These are phyloP conservation scores for Acleris literana DNA, from an alignment of 2,888 invertebrate species.

Conservation along the genomic window DNA sequence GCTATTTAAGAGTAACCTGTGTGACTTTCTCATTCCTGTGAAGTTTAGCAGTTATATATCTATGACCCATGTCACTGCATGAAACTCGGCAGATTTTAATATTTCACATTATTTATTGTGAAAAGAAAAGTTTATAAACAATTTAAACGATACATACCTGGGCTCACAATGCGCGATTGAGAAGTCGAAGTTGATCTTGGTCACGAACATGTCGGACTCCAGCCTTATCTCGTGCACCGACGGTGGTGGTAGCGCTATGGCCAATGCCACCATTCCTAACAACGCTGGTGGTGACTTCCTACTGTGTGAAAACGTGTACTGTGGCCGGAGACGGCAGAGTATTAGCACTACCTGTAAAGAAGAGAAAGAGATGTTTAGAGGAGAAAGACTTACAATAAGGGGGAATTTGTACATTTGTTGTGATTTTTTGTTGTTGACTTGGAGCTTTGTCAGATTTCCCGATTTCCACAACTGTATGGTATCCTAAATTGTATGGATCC, in stretches of 20 bases:
- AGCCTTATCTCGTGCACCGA: constrained; percentile 98
- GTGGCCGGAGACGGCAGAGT: constrained; percentile 95
- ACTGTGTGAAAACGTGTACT: constrained; percentile 95
- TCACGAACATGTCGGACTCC: constrained; percentile 98
- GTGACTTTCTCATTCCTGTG: too few relatives aligned
- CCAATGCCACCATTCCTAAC: constrained; percentile 96
- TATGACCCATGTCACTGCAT: too few relatives aligned
- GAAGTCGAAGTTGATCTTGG: constrained; percentile 97
- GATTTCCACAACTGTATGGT: not conserved
- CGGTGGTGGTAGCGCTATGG: constrained; percentile 97
- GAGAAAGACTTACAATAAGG: not conserved
- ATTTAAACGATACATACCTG: constrained; percentile 84
- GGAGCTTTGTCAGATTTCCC: not conserved
- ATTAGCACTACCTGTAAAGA: constrained; percentile 94
- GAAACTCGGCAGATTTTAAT: too few relatives aligned
- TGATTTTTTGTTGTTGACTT: not conserved
- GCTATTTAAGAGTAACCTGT: too few relatives aligned
- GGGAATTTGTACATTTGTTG: too few relatives aligned
- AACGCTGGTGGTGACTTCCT: constrained; percentile 94
- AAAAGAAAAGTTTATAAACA: not conserved
- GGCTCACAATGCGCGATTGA: constrained; percentile 98
- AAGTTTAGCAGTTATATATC: too few relatives aligned
- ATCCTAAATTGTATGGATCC: not conserved
- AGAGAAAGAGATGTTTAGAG: constrained; percentile 37
- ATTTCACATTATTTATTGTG: too few relatives aligned